Percentiles rank a stretch among this genome's conserved stretches.
Conservation (phyloP, 2,797 vertebrate species). For the Chrysocyon brachyurus region DNA sequence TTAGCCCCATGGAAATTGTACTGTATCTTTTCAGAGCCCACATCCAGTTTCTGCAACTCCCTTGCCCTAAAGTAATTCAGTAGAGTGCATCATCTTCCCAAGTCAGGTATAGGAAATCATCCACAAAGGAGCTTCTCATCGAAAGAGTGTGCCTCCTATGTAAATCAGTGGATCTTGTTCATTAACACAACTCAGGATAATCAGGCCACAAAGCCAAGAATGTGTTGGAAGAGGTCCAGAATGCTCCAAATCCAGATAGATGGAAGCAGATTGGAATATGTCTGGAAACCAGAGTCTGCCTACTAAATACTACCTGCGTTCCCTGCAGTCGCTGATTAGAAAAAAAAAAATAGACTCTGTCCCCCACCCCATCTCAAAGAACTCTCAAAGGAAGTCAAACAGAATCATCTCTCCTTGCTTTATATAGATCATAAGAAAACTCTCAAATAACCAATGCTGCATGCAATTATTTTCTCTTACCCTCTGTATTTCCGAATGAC, state of each 20-base stretch:
- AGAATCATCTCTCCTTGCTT: neutral
- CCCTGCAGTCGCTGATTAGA: conserved; percentile 14
- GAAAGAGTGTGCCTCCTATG: conserved; percentile 27
- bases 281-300: conserved; percentile 71
- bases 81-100: neutral
- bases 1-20: neutral
- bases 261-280: conserved; percentile 69
- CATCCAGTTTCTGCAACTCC: neutral
- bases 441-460: conserved; percentile 51
- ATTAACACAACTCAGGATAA: conserved; percentile 70
- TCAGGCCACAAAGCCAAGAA: conserved; percentile 61
- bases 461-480: conserved; percentile 59
- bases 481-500: conserved; percentile 76
- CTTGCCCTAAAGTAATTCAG: neutral
- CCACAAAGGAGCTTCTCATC: neutral
- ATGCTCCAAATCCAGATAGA: conserved; percentile 56
- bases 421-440: conserved; percentile 13
- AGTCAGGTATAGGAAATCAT: neutral
- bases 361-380: neutral
- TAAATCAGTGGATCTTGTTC: conserved; percentile 75
- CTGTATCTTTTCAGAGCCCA: neutral
- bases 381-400: conserved; percentile 23
- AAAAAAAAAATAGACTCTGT: neutral
- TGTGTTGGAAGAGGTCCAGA: conserved; percentile 73
- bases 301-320: conserved; percentile 62